Base-by-base conservation (phyloP, 2,113 vertebrate species). In the Lophotis ruficrista region DNA sequence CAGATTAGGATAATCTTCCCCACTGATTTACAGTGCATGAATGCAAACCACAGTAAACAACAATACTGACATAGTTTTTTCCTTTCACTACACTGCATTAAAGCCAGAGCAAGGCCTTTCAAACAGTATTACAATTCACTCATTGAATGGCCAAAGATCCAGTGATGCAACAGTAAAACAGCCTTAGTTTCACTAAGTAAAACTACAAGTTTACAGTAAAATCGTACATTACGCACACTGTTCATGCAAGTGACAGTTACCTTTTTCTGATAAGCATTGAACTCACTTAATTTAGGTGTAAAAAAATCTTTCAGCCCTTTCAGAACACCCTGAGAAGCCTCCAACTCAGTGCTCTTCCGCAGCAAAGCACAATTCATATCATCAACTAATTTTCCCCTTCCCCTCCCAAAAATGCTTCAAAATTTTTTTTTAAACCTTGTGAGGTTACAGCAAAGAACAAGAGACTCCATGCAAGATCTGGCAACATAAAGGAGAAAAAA, bases 1-100 rank as follows among this genome's bases (percentile, higher is more conserved):
- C 17, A 20, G 70, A 85, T 95, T 86, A 93, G 30, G 31, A 79
- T 89, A 93, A 96, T 91, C 79, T 92, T 77, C 53, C 47, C 60
- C 2, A 4, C 12, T 35, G 79, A 90, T 88, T 86, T 58, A 81
- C 9, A 60, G 64, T 9, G 28, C 51, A 92, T 86, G 51, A 10
- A 5, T 80, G 47, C 47, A 89, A 89, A 79, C 38, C 89, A 84
- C 71, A 78, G 43, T 88, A 86, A 92, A 93, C 37, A 95, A 76
- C 5, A 43, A 53, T 14, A 93, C 19, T 47, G 43, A 30, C 23
- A 19, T 61, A 48, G 62, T 71, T 41, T 73, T n/a, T 9, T 33
- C 64, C 37, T 84, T 86, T 60, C 27, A 30, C 45, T 89, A 76
- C 75, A n/a, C 54, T 53, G 15, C 22, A 72, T 38, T 47, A 94